Conservation (phyloP, 2,888 invertebrate genomes). For the Apodemia hepburni region DNA sequence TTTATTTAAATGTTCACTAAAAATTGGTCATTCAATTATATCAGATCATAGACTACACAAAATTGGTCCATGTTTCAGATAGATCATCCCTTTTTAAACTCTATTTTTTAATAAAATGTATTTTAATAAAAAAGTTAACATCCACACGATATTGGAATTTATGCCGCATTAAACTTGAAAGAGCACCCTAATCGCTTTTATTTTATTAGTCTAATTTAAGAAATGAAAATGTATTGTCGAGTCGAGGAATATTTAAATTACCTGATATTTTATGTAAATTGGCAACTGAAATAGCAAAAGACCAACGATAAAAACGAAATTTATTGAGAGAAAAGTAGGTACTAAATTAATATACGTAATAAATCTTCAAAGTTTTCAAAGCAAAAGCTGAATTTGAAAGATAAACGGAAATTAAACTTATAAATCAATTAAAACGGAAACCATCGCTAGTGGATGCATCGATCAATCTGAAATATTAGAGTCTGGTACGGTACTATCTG, state of each 20-base stretch:
- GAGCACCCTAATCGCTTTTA: neutral
- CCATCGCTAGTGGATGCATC: neutral
- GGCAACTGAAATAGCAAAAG: neutral
- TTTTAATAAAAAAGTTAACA: too few species aligned
- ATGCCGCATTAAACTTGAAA: too few species aligned
- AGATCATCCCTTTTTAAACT: too few species aligned
- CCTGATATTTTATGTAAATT: conserved; percentile 1
- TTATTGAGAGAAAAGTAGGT: neutral
- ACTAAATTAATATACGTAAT: neutral
- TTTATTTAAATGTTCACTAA: too few species aligned
- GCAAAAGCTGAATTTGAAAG: neutral
- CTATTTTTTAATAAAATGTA: too few species aligned
- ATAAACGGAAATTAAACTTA: neutral
- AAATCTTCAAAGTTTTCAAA: neutral
- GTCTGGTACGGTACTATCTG: neutral
- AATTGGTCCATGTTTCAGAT: too few species aligned
- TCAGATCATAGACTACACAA: too few species aligned
- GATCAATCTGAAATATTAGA: conserved; percentile 9
- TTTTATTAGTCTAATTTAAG: neutral
- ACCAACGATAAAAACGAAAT: neutral
- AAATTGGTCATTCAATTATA: too few species aligned
- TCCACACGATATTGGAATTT: too few species aligned
- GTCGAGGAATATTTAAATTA: conserved; percentile 1
- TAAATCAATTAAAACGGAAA: conserved; percentile 6
- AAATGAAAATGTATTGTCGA: conserved; percentile 2